Conservation (phyloP, 2,113 vertebrate genomes). For the Crypturellus undulatus region DNA sequence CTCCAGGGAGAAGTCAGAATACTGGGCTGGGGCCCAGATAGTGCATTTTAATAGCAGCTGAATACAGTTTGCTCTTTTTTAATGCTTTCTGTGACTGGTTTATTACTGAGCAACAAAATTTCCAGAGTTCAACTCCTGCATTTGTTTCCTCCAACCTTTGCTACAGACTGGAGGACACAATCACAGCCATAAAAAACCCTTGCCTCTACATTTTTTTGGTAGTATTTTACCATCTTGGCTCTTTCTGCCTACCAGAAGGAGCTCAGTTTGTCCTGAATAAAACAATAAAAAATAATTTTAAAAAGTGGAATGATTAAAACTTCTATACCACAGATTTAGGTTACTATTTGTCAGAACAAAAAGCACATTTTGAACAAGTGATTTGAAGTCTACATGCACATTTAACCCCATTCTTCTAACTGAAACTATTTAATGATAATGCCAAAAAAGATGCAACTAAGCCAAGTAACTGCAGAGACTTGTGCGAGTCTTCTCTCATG, state of each 20-base stretch:
- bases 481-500: not conserved
- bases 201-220: not conserved
- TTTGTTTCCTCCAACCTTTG: not conserved
- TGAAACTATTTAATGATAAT: slow-evolving; percentile 34
- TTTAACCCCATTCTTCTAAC: not conserved
- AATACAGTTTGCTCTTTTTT: not conserved
- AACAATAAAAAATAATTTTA: not conserved
- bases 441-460: slow-evolving; percentile 14
- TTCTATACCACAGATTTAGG: not conserved
- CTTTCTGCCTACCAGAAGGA: not conserved
- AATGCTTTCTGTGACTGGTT: not conserved
- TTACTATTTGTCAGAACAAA: slow-evolving; percentile 28
- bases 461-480: not conserved
- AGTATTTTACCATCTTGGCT: not conserved
- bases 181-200: not conserved
- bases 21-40: not conserved
- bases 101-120: not conserved
- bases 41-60: not conserved
- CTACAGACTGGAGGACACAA: not conserved
- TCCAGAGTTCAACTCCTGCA: not conserved
- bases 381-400: not conserved
- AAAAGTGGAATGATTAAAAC: slow-evolving; percentile 9
- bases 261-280: not conserved
- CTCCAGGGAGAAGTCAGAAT: not conserved
- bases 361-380: not conserved